A percentile compares a stretch with the other conserved stretches of the same genome.
Conservation (phyloP, 1,140 invertebrate species). For the Philotrypesis tridentata region DNA sequence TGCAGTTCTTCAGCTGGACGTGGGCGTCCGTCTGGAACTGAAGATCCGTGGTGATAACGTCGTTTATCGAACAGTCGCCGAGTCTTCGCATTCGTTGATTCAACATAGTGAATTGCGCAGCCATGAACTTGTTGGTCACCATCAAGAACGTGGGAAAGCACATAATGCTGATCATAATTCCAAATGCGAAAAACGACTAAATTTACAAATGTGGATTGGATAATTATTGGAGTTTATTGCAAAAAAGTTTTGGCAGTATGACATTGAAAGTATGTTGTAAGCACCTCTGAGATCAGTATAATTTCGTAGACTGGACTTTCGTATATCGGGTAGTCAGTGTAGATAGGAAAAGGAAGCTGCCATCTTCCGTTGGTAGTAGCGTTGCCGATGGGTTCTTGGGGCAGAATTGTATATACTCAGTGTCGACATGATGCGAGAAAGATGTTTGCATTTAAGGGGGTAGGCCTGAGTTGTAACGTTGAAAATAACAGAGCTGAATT, state of each 20-base stretch:
- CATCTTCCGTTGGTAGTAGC: constrained; percentile 31
- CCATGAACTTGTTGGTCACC: constrained; percentile 51
- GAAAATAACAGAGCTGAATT: too few species aligned
- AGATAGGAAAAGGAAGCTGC: constrained; percentile 55
- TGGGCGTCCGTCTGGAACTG: neutral
- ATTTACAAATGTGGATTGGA: constrained; percentile 31
- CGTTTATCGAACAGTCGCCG: neutral
- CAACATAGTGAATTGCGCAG: constrained; percentile 58
- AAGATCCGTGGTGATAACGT: neutral
- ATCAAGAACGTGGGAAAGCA: constrained; percentile 54
- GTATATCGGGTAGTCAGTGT: constrained; percentile 53
- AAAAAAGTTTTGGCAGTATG: too few species aligned
- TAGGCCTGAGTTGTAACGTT: too few species aligned
- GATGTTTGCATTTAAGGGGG: too few species aligned
- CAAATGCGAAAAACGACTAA: constrained; percentile 51
- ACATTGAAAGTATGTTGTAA: too few species aligned
- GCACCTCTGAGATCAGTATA: constrained; percentile 54
- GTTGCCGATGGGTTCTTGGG: constrained; percentile 40
- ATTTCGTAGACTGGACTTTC: constrained; percentile 58
- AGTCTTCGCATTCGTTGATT: constrained; percentile 47
- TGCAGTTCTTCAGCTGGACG: constrained; percentile 53
- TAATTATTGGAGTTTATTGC: too few species aligned
- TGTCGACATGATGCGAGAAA: too few species aligned
- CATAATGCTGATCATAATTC: constrained; percentile 46
- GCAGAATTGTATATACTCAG: constrained; percentile 24